Evolutionary conservation across 2,113 vertebrate species (phyloP), one percentile per base, ranked within the genome.

Genomic region (Eidolon helvum): DNA sequence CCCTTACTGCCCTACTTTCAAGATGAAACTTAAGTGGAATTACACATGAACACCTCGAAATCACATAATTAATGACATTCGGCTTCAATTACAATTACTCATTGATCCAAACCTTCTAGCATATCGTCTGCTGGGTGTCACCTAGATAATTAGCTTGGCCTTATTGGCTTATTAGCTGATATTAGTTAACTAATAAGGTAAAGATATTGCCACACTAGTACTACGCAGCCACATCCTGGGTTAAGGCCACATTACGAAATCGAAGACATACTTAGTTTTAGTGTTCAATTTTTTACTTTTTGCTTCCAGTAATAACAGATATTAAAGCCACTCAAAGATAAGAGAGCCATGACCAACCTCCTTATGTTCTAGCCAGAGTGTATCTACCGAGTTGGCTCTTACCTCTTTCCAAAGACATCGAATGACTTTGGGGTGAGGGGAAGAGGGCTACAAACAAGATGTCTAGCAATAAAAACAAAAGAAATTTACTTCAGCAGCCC

Each of bases 51-150:
- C 72, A 91, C 57, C 77, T 94, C 82, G 75, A 94, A 89, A 83
- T 59, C 83, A 84, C 66, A 53, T 53, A 86, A 95, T 92, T 96
- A 94, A 96, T 91, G 85, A 94, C 3, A 69, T 43, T 85, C 45
- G 24, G 50, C 91, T 94, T 97, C 93, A 90, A 86, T 88, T 93
- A 94, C 78, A 95, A 97, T 95, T 68, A 89, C n/a, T 95, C 72
- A 94, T 5, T 74, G 83, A 97, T 87, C 83, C 43, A 72, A 89
- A 45, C 78, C 53, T 93, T 55, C 48, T 45, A 79, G 50, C 48
- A 15, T 38, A 92, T 72, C 74, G 84, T 84, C 74, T 45, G 87
- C 79, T 92, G 87, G 61, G 53, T 96, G 72, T 78, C 78, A 90
- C 79, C 21, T 40, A 43, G 16, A 43, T 45, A 86, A 94, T 91